These are phyloP conservation scores for Takifugu bimaculatus DNA, from an alignment of 2,113 vertebrate species.

Conservation along the genomic window DNA sequence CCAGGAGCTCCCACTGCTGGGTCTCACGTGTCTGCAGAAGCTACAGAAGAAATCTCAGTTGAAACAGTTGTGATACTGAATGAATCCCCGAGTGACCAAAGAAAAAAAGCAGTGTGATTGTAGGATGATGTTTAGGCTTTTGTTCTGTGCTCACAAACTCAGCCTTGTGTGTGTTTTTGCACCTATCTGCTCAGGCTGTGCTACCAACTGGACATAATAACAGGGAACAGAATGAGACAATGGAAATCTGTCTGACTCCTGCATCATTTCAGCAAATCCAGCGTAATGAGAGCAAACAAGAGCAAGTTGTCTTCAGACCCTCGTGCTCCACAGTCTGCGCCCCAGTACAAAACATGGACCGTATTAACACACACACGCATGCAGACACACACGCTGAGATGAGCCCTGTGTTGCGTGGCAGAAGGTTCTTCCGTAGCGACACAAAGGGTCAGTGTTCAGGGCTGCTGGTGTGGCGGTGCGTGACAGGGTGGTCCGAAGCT, in stretches of 20 bases:
- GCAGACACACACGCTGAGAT: conserved; percentile 11
- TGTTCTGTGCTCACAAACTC: too few relatives aligned
- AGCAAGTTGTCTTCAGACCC: not conserved
- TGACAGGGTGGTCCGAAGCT: conserved; percentile 60
- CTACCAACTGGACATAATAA: not conserved
- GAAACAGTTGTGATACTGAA: too few relatives aligned
- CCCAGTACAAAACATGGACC: not conserved
- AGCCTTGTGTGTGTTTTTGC: not conserved
- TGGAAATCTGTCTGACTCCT: not conserved
- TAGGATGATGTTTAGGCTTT: too few relatives aligned
- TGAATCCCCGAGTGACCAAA: too few relatives aligned
- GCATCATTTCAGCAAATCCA: not conserved
- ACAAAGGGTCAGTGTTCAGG: conserved; percentile 70
- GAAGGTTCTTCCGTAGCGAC: conserved; percentile 38
- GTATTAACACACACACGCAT: conserved; percentile 6
- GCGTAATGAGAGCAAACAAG: not conserved
- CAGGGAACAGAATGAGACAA: not conserved
- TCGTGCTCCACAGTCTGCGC: too few relatives aligned
- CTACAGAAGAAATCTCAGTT: too few relatives aligned
- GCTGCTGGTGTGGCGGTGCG: conserved; percentile 52
- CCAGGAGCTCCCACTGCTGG: too few relatives aligned
- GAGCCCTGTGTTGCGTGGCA: conserved; percentile 21
- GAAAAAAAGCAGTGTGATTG: too few relatives aligned
- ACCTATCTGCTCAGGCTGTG: not conserved
- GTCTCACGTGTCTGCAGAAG: too few relatives aligned